These are phyloP conservation scores for Didymodactylos carnosus DNA, from an alignment of 2,888 invertebrate genomes.

Conservation along the genomic window DNA sequence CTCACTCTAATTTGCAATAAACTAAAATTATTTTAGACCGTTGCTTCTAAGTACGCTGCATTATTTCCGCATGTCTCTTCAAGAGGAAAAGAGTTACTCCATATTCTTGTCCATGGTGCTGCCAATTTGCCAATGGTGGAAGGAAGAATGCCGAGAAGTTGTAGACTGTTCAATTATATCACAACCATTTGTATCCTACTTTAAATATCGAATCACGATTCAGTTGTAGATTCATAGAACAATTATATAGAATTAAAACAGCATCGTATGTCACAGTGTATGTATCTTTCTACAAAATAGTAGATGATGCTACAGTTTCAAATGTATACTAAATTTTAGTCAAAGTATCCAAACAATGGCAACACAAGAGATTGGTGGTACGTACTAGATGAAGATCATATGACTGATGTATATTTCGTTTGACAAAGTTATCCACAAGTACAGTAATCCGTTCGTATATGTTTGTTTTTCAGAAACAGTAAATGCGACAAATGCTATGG, in stretches of 20 bases:
- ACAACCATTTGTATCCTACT: not conserved
- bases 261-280: conserved; percentile 13
- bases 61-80: conserved; percentile 20
- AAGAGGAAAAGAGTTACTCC: conserved; percentile 23
- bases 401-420: too few species aligned
- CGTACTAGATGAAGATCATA: too few species aligned
- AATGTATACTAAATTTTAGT: not conserved
- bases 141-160: conserved; percentile 19
- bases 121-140: conserved; percentile 22
- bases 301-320: conserved; percentile 15
- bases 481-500: conserved; percentile 8
- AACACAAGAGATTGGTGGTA: not conserved
- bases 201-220: not conserved
- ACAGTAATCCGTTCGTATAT: too few species aligned
- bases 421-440: too few species aligned
- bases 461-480: too few species aligned
- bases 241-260: not conserved
- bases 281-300: conserved; percentile 12
- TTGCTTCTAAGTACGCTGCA: not conserved
- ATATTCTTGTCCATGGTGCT: conserved; percentile 26
- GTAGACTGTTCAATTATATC: too few species aligned
- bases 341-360: not conserved
- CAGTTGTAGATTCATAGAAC: not conserved
- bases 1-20: too few species aligned
- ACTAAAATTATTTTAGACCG: too few species aligned